phyloP scores from a whole-genome alignment of 2,888 invertebrate genomes.

The Carabus problematicus region DNA sequence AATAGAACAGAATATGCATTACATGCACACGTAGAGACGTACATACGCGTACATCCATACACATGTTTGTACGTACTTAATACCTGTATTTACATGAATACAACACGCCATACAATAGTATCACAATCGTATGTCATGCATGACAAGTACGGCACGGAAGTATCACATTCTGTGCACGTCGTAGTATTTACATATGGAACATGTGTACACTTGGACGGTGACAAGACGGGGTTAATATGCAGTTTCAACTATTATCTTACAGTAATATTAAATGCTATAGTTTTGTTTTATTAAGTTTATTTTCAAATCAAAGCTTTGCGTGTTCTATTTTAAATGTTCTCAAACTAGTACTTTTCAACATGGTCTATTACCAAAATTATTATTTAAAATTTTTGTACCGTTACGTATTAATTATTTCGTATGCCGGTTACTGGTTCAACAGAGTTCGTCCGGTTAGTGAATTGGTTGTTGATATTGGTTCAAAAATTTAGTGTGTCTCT shows the following conservation, averaged over 20 bases:
- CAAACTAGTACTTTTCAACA: constrained; percentile 11
- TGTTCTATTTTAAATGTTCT: constrained; percentile 24
- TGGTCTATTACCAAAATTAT: constrained; percentile 29
- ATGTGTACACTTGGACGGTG: too few relatives aligned
- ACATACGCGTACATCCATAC: background rate
- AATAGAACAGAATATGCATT: background rate
- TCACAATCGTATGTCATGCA: too few relatives aligned
- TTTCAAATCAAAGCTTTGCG: background rate
- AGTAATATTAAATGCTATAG: too few relatives aligned
- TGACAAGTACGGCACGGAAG: too few relatives aligned
- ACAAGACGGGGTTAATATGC: too few relatives aligned
- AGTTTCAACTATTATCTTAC: too few relatives aligned
- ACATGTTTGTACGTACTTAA: too few relatives aligned
- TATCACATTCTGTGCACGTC: too few relatives aligned
- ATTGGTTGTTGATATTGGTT: constrained; percentile 11
- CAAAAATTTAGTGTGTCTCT: constrained; percentile 16
- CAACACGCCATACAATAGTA: background rate
- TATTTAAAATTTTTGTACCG: constrained; percentile 39
- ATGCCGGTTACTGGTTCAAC: constrained; percentile 17
- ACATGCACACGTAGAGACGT: background rate
- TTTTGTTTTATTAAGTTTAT: too few relatives aligned
- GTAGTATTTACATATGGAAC: too few relatives aligned
- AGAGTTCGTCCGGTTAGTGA: background rate
- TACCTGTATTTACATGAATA: background rate
- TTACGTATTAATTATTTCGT: constrained; percentile 38